Base-by-base conservation (phyloP, 2,888 invertebrate genomes). In the Disparrhopalites patrizii region DNA sequence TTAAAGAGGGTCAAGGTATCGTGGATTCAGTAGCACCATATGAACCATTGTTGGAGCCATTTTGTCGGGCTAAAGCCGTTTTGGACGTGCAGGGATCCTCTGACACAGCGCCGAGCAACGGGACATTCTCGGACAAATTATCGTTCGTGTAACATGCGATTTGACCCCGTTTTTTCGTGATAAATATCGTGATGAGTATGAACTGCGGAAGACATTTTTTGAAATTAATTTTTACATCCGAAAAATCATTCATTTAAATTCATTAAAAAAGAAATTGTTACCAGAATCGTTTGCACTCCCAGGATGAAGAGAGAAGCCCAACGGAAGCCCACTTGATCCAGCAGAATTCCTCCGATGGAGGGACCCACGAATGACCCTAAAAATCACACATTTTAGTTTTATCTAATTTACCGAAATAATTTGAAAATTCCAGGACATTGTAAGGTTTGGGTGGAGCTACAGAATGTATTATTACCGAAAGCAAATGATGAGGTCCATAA, bases 401-500 rank as follows among this genome's bases (percentile, higher is more conserved):
- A 36, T 7, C 15, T 36, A 36, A 36, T 36, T 10, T 15, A 20
- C 52, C 52, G 7, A 50, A 18, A 15, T 36, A 36, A 36, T 36
- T 36, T 10, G 15, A 10, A 10, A 36, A 36, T 15, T 36, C 15
- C 36, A n/a, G n/a, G n/a, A n/a, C n/a, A n/a, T n/a, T n/a, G n/a
- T n/a, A n/a, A n/a, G n/a, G n/a, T n/a, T n/a, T n/a, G n/a, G n/a
- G n/a, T n/a, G n/a, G n/a, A n/a, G n/a, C n/a, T n/a, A n/a, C n/a
- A n/a, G n/a, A n/a, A n/a, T n/a, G n/a, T n/a, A 20, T 27, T 31
- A 50, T 56, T 56, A 3, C 65, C 65, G 91, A 61, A 47, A 30
- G 61, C 61, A 77, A 93, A 92, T 0, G 90, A 87, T 1, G 91
- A 91, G 1, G 93, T 93, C 88, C 93, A 94, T 76, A 94, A 82